A percentile compares a stretch with the other conserved stretches of the same genome.
These are phyloP conservation scores for Baccha elongata DNA, from an alignment of 2,888 invertebrate species.

Conservation along the genomic window DNA sequence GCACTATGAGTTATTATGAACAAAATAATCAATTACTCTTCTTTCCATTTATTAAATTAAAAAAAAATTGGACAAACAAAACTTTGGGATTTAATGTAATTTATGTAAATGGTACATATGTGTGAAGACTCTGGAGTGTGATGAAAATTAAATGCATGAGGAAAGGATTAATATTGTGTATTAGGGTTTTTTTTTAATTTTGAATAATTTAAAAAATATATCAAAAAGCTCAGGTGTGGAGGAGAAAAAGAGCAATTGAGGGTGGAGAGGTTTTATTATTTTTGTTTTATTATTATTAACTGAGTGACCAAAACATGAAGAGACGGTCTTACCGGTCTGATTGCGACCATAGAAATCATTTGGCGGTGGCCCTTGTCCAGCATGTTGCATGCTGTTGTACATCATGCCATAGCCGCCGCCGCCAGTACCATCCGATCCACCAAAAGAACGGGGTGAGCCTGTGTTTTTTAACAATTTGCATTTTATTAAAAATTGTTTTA, in stretches of 20 bases:
- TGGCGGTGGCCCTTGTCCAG: constrained; percentile 77
- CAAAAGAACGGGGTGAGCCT: constrained; percentile 82
- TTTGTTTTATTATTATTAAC: constrained; percentile 37
- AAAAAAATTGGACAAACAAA: constrained; percentile 38
- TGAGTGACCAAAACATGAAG: constrained; percentile 69
- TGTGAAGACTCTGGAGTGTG: background rate
- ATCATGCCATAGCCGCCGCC: constrained; percentile 78
- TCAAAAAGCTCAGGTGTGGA: constrained; percentile 4
- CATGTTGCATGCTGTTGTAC: constrained; percentile 79
- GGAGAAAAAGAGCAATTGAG: constrained; percentile 66
- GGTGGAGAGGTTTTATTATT: constrained; percentile 40
- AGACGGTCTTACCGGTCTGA: constrained; percentile 82
- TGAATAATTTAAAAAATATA: background rate
- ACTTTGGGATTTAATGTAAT: background rate
- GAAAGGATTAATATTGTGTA: background rate
- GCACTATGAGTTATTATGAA: constrained; percentile 67
- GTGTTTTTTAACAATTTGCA: constrained; percentile 78
- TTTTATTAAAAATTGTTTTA: constrained; percentile 73
- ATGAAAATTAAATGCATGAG: background rate
- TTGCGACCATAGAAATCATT: constrained; percentile 82
- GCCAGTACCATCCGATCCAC: constrained; percentile 79
- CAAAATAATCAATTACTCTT: constrained; percentile 57
- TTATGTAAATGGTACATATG: background rate
- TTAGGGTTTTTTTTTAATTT: background rate
- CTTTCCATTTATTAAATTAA: constrained; percentile 18